Evolutionary conservation across 30 jellyfish, hydroid and myxozoan species (phyloP).

Genomic region (Aurelia coerulea): DNA sequence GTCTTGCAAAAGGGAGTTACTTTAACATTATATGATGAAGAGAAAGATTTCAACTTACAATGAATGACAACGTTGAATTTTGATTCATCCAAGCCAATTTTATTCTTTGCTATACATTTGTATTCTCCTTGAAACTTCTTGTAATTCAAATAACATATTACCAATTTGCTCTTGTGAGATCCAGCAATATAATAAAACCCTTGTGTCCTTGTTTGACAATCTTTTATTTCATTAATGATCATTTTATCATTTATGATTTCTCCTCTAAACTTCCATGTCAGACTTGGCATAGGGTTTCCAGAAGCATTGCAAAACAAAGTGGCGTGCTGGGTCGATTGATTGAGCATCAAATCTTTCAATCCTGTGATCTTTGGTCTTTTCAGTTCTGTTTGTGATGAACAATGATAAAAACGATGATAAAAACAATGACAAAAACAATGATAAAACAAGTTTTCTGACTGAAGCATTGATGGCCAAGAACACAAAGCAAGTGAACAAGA

Average conservation of each 20-base stretch:
- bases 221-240: slow-evolving; percentile 13
- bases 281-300: slow-evolving; percentile 86
- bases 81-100: slow-evolving; percentile 16
- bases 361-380: slow-evolving; percentile 50
- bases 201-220: slow-evolving; percentile 47
- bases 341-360: slow-evolving; percentile 30
- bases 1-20: too few relatives aligned
- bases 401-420: too few relatives aligned
- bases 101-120: slow-evolving; percentile 72
- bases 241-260: neutral
- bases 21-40: too few relatives aligned
- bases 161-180: slow-evolving; percentile 20
- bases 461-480: too few relatives aligned
- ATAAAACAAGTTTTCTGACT: too few relatives aligned
- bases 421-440: too few relatives aligned
- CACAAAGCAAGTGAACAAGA: too few relatives aligned
- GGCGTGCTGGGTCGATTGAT: slow-evolving; percentile 30
- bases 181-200: slow-evolving; percentile 48
- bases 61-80: slow-evolving; percentile 17
- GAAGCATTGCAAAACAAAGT: slow-evolving; percentile 55
- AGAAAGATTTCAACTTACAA: slow-evolving; percentile 5
- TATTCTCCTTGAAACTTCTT: slow-evolving; percentile 70
- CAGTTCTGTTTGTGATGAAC: slow-evolving; percentile 46
- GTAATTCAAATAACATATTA: slow-evolving; percentile 62
- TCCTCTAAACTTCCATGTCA: slow-evolving; percentile 62